Conservation (phyloP, 2,888 invertebrate species). For the Julus scandinavius region DNA sequence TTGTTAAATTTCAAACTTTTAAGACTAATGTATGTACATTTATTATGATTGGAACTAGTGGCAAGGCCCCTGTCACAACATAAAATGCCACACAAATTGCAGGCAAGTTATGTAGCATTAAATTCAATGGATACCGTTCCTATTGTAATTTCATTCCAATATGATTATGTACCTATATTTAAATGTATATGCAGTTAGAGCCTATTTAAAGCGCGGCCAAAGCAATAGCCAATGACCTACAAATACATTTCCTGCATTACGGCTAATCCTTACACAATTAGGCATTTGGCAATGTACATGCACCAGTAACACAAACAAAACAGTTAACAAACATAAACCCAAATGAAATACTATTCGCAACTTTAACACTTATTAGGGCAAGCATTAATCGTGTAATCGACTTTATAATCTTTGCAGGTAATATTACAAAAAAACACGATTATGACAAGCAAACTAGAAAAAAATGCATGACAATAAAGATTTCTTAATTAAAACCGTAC, state of each 20-base stretch:
- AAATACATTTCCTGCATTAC: neutral
- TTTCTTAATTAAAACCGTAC: neutral
- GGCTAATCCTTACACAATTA: neutral
- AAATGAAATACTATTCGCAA: neutral
- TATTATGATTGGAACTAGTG: too few species aligned
- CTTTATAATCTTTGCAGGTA: neutral
- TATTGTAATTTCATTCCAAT: neutral
- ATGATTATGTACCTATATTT: neutral
- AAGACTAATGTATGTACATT: too few species aligned
- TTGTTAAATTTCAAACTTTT: too few species aligned
- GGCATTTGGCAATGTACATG: neutral
- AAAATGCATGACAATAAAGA: neutral
- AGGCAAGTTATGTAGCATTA: too few species aligned
- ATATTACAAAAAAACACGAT: neutral
- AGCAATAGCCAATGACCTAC: constrained; percentile 10
- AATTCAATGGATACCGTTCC: too few species aligned
- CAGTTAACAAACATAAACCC: neutral
- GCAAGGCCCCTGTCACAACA: too few species aligned
- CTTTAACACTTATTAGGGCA: neutral
- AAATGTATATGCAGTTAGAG: neutral
- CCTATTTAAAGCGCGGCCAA: neutral
- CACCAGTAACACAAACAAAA: neutral
- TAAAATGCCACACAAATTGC: too few species aligned
- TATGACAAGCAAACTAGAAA: neutral
- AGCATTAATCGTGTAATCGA: neutral